These are phyloP conservation scores for Procavia capensis DNA, from an alignment of 2,113 vertebrate genomes.

Conservation along the genomic window DNA sequence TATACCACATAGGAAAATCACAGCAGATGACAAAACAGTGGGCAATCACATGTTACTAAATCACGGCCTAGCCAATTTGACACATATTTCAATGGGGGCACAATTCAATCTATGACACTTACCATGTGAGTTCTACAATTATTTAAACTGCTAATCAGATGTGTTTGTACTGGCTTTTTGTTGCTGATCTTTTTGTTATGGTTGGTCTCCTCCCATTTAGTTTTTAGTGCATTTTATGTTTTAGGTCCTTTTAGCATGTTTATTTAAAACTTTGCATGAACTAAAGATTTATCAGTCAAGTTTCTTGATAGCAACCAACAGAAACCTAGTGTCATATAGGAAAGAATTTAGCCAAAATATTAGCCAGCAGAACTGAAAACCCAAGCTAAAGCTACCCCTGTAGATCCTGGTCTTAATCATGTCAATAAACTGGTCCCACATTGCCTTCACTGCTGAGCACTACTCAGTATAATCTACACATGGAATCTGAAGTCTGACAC, in stretches of 20 bases:
- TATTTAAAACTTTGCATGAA: background rate
- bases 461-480: too few species aligned
- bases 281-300: background rate
- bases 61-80: too few species aligned
- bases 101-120: too few species aligned
- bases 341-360: background rate
- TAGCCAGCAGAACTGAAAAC: background rate
- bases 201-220: background rate
- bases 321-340: background rate
- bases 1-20: too few species aligned
- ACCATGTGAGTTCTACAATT: background rate
- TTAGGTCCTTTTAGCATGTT: background rate
- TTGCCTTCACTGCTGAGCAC: background rate
- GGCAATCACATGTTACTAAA: too few species aligned
- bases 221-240: background rate
- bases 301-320: background rate
- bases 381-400: background rate
- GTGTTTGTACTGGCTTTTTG: background rate
- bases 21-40: too few species aligned
- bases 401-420: background rate
- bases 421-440: background rate
- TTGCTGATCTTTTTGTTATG: background rate
- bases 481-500: background rate
- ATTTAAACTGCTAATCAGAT: background rate
- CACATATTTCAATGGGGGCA: too few species aligned